Evolutionary conservation across 2,113 vertebrate species (phyloP), one percentile per base, ranked within the genome.

Genomic region (Neolamprologus fasciatus): DNA sequence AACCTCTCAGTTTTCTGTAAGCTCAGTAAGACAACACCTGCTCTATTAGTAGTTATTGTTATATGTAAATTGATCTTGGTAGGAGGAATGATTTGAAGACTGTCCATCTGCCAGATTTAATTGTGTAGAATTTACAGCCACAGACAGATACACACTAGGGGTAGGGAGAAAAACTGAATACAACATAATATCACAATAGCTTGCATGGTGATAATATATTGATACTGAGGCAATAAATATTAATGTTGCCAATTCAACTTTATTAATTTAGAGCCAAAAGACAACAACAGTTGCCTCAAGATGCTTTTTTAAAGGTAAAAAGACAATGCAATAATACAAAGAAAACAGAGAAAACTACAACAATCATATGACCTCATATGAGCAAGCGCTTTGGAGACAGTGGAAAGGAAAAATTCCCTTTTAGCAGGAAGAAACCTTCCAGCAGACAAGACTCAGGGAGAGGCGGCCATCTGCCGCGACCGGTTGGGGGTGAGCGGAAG

Each of bases 381-480:
- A 57, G 55, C 55, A 57, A 16, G 55, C 1, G 23, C 55, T 57
- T 57, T 57, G 55, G 23, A 57, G 55, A 57, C 23, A 57, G 55
- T 58, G 55, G 55, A 1, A 58, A 58, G 26, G 55, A 58, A 58
- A 58, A 28, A 28, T 9, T 58, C 13, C 23, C 13, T 58, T 58
- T 58, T 2, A 1, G 0, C 13, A 58, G 55, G 55, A 58, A 28
- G 55, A 58, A 58, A 28, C 23, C 55, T 58, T 16, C 55, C 7
- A 28, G 23, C 23, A 58, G 13, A 58, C 26, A 16, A 58, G 55
- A 13, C 23, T 58, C 55, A 58, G 55, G 55, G 55, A 58, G 8
- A 1, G 55, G 55, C 13, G 2, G 7, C 23, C 55, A 28, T 58
- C 23, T 58, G 23, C 55, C 0, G 8, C 13, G 1, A 28, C 26